phyloP scores from a whole-genome alignment of 1,140 invertebrate genomes.

The Cyclargus thomasi region DNA sequence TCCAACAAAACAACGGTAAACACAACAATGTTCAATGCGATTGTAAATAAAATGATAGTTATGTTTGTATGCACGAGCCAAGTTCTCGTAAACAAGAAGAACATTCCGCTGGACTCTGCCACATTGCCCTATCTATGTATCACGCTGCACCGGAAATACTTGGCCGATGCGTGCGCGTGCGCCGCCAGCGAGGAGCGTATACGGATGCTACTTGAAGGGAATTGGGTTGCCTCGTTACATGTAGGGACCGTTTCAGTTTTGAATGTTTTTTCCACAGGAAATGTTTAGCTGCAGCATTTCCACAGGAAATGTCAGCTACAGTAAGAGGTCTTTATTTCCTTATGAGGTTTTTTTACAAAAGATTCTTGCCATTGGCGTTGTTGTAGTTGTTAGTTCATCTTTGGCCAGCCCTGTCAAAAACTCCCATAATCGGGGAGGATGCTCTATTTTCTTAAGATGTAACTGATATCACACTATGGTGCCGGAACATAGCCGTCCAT shows the following conservation, averaged over 20 bases:
- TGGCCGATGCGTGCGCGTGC: constrained; percentile 27
- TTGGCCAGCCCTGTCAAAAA: neutral
- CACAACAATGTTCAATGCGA: neutral
- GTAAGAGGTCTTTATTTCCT: no score
- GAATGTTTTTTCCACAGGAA: no score
- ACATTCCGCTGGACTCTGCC: constrained; percentile 61
- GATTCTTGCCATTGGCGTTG: no score
- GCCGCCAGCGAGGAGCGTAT: no score
- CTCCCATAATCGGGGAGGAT: neutral
- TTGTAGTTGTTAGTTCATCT: no score
- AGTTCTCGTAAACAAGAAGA: constrained; percentile 49
- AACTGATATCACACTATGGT: neutral
- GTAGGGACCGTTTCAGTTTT: no score
- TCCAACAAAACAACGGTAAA: neutral
- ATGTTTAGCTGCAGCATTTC: no score
- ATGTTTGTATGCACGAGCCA: constrained; percentile 15
- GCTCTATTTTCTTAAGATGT: neutral
- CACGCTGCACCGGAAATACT: constrained; percentile 46
- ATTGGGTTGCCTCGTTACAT: no score
- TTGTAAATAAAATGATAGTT: neutral
- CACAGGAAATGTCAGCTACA: no score
- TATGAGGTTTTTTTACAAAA: no score
- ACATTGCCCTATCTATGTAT: constrained; percentile 27
- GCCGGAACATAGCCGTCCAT: neutral
- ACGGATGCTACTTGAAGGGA: no score